Evolutionary conservation across 2,888 invertebrate species (phyloP), one percentile per base, ranked within the genome.

Genomic region (Pseudococcus jackbeardsleyi): DNA sequence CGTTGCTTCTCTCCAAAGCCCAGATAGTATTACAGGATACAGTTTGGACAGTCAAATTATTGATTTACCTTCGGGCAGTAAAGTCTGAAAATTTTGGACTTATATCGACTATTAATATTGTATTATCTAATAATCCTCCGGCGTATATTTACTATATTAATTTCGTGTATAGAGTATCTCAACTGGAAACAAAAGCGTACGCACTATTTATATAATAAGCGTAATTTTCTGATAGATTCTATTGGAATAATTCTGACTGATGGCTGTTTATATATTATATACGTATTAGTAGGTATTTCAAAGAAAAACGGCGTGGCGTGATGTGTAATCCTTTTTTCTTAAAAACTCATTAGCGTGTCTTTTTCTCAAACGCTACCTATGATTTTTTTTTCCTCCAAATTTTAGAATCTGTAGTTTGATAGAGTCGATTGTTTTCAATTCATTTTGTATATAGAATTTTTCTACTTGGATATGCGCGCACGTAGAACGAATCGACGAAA

Each of bases 1-100:
- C 91, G 90, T 94, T 90, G 94, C 95, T 19, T 95, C 95, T 0
- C 92, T 95, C 12, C 95, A 95, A 91, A 95, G 95, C 91, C 95
- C 95, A 46, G 95, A 95, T 91, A 95, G 95, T 88, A 94, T 95
- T 91, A 94, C 94, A 50, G 93, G 93, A 89, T 93, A 93, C 91
- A 93, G 93, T 91, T 92, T 93, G 85, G 91, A 91, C 89, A 91
- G 91, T 89, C 90, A 90, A 89, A 90, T 90, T 17, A 90, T 90
- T 84, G 90, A 90, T 89, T 88, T 90, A 88, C 90, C 90, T 46
- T 89, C 90, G 19, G 84, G 86, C 22, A 89, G 59, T n/a, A 85
- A 85, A 54, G 33, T 85, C 22, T 84, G 59, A 59, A 59, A 1
- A 64, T 0, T 0, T 11, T 22, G 22, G 22, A 22, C 22, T 0